phyloP scores from a whole-genome alignment of 1,140 invertebrate species.

The Ceratosolen solmsi region DNA sequence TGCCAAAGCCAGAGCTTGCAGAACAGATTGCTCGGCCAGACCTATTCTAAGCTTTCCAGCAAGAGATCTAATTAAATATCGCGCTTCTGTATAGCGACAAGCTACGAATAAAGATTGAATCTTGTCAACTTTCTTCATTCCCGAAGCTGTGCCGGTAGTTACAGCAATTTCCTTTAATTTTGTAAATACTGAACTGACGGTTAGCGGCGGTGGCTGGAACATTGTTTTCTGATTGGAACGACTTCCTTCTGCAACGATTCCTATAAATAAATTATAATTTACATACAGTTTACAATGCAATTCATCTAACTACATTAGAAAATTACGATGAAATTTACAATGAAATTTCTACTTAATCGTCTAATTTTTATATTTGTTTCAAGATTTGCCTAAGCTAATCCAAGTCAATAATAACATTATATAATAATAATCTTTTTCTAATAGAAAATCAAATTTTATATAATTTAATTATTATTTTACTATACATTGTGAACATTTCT shows the following conservation, averaged over 20 bases:
- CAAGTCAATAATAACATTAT: no score
- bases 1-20: constrained; percentile 93
- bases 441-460: no score
- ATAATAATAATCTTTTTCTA: no score
- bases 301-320: neutral
- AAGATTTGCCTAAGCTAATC: no score
- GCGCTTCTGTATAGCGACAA: constrained; percentile 91
- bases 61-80: constrained; percentile 93
- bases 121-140: constrained; percentile 92
- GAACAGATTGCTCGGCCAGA: constrained; percentile 95
- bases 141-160: constrained; percentile 86
- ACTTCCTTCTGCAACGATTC: constrained; percentile 93
- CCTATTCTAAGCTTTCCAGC: constrained; percentile 97
- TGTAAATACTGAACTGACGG: constrained; percentile 83
- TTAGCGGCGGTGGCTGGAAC: constrained; percentile 82
- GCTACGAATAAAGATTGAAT: constrained; percentile 95
- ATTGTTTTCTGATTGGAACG: constrained; percentile 92
- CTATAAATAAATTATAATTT: constrained; percentile 63
- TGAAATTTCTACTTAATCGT: no score
- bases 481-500: no score
- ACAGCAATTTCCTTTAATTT: constrained; percentile 93
- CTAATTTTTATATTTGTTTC: no score
- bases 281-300: neutral
- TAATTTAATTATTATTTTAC: no score
- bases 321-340: no score